Evolutionary conservation across 2,888 invertebrate genomes (phyloP).

Genomic region (Philonicus albiceps): DNA sequence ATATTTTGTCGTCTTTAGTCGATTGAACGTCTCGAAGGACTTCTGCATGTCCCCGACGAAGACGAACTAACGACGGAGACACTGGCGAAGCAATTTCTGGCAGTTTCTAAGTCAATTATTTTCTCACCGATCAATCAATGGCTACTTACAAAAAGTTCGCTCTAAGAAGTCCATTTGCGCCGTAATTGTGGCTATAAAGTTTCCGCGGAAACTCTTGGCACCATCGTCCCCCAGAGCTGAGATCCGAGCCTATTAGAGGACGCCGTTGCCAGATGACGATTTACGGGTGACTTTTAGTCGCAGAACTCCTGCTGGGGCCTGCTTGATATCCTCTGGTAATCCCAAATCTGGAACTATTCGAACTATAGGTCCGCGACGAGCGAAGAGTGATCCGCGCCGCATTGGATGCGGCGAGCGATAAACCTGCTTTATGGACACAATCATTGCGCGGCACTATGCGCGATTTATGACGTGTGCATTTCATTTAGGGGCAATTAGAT

Average conservation of each 20-base stretch:
- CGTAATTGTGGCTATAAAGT: constrained; percentile 44
- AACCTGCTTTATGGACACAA: constrained; percentile 41
- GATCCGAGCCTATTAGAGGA: constrained; percentile 9
- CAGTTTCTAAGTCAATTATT: constrained; percentile 42
- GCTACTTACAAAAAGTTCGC: neutral
- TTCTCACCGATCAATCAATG: constrained; percentile 44
- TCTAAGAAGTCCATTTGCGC: constrained; percentile 37
- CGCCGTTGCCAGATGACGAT: constrained; percentile 18
- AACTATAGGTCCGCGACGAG: neutral
- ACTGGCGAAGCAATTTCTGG: constrained; percentile 17
- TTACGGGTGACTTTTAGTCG: neutral
- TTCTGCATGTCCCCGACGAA: neutral
- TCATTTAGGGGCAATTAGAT: constrained; percentile 44
- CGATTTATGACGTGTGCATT: constrained; percentile 46
- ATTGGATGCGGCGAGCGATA: constrained; percentile 24
- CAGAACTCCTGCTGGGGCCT: neutral
- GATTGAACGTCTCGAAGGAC: neutral
- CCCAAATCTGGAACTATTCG: neutral
- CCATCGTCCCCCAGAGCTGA: neutral
- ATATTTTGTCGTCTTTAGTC: neutral
- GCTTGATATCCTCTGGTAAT: neutral
- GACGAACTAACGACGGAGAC: neutral
- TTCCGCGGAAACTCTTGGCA: neutral
- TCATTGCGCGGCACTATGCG: constrained; percentile 34
- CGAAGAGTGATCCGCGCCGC: constrained; percentile 21